These are phyloP conservation scores for Micromys minutus DNA, from an alignment of 2,113 vertebrate genomes.

Conservation along the genomic window DNA sequence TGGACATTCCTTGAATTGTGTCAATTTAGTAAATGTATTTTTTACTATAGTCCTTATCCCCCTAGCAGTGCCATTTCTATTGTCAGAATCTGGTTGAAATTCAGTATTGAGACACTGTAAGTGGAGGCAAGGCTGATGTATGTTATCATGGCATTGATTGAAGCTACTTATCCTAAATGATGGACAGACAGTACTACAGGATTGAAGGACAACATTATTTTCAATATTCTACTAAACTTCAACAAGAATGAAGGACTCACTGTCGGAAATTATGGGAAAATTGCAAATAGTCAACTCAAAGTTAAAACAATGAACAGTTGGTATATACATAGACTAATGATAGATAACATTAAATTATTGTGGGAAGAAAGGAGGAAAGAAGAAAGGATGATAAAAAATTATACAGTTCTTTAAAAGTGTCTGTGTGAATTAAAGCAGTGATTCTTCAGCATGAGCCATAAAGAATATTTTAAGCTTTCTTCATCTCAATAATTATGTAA, in stretches of 20 bases:
- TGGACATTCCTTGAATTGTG: not conserved
- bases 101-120: not conserved
- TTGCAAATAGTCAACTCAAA: not conserved
- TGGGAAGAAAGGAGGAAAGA: not conserved
- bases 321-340: not conserved
- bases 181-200: not conserved
- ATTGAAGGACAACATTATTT: not conserved
- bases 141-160: not conserved
- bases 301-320: not conserved
- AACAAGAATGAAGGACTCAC: not conserved
- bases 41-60: not conserved
- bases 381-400: rapidly evolving
- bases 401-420: not conserved
- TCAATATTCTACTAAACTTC: not conserved
- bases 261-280: not conserved
- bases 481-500: not conserved
- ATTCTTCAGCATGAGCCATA: not conserved
- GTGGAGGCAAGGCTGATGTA: not conserved
- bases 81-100: constrained; percentile 18
- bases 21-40: not conserved
- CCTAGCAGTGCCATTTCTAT: constrained; percentile 19
- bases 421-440: not conserved
- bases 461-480: not conserved
- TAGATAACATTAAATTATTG: not conserved
- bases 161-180: not conserved